A percentile compares a stretch with the other conserved stretches of the same genome.
Conservation (phyloP, 2,797 vertebrate species). For the Hylomyscus alleni region DNA sequence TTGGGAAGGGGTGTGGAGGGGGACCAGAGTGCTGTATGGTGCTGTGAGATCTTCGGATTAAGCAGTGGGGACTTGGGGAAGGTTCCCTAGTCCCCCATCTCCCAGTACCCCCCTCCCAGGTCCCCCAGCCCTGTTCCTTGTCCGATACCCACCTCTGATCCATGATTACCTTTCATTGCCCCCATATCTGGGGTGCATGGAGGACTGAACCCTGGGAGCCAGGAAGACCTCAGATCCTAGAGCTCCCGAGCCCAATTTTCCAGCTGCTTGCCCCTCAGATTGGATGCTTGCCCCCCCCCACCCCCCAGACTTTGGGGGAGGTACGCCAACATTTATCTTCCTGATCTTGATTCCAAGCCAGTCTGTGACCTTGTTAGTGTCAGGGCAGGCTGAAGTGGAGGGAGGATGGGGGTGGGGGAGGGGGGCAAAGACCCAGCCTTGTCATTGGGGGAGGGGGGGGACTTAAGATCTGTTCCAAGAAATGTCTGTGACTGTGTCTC, state of each 20-base stretch:
- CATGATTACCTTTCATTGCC: slow-evolving; percentile 80
- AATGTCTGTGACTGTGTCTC: slow-evolving; percentile 79
- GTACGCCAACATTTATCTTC: slow-evolving; percentile 73
- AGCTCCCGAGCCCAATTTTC: slow-evolving; percentile 63
- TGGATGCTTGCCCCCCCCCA: slow-evolving; percentile 69
- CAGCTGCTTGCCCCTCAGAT: slow-evolving; percentile 76
- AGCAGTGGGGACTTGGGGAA: slow-evolving; percentile 34
- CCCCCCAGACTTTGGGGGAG: slow-evolving; percentile 63
- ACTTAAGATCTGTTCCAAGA: slow-evolving; percentile 79
- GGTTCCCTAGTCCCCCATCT: neutral
- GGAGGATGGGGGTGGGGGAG: slow-evolving; percentile 49
- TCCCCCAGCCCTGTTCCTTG: slow-evolving; percentile 73
- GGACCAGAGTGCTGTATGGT: slow-evolving; percentile 80
- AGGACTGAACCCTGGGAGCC: slow-evolving; percentile 76
- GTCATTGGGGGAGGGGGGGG: slow-evolving; percentile 68
- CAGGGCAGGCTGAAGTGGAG: slow-evolving; percentile 66
- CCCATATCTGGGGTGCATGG: slow-evolving; percentile 72
- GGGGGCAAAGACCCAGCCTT: slow-evolving; percentile 71
- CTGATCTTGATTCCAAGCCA: slow-evolving; percentile 75
- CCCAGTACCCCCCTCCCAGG: slow-evolving; percentile 68
- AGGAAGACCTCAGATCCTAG: slow-evolving; percentile 82
- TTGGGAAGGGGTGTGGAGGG: slow-evolving; percentile 76
- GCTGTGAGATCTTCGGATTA: slow-evolving; percentile 71
- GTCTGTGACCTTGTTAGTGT: slow-evolving; percentile 77
- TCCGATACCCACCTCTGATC: slow-evolving; percentile 82